phyloP scores from a whole-genome alignment of 2,797 vertebrate genomes.

The Spinus olivaceus region DNA sequence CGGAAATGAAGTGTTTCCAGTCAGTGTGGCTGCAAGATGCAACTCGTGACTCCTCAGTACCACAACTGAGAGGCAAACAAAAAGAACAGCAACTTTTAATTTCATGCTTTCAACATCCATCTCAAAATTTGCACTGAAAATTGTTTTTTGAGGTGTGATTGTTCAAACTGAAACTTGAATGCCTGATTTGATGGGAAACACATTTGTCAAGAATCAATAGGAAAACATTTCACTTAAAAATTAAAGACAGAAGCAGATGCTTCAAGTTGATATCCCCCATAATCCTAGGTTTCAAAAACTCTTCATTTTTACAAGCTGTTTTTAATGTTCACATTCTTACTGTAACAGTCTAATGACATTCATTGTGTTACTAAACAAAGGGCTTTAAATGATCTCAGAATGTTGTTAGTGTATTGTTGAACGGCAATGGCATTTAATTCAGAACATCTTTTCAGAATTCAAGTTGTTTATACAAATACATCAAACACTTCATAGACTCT shows the following conservation, averaged over 20 bases:
- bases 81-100: background rate
- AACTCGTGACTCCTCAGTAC: background rate
- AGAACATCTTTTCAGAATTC: slow-evolving; percentile 1
- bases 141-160: background rate
- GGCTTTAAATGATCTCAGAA: background rate
- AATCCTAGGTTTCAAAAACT: background rate
- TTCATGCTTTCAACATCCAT: background rate
- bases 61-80: background rate
- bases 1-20: background rate
- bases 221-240: background rate
- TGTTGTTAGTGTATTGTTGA: background rate
- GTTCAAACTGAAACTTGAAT: background rate
- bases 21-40: background rate
- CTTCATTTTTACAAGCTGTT: background rate
- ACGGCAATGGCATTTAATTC: background rate
- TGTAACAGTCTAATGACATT: background rate
- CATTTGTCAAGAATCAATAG: background rate
- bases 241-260: background rate
- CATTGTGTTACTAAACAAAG: slow-evolving; percentile 6
- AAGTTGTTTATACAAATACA: slow-evolving; percentile 2
- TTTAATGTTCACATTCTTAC: background rate
- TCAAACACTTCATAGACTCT: background rate
- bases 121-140: background rate
- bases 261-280: background rate
- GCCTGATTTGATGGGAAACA: background rate